Evolutionary conservation across 2,797 vertebrate genomes (phyloP).

Genomic region (Bovichtus variegatus): DNA sequence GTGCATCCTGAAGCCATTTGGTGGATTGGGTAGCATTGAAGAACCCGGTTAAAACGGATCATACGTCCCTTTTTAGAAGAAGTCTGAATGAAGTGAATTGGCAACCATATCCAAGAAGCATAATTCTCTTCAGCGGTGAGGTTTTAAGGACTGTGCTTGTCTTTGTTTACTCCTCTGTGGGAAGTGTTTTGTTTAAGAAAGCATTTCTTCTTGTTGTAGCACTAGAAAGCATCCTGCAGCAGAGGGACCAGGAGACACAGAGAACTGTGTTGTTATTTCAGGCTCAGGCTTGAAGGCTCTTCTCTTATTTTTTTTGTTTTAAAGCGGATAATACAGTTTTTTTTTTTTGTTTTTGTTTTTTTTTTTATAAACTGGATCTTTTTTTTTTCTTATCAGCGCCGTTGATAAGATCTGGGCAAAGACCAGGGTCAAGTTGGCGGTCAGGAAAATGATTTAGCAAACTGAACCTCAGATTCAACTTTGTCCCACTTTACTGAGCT

Average conservation of each 20-base stretch:
- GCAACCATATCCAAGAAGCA: constrained; percentile 22
- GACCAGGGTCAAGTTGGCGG: too few species aligned
- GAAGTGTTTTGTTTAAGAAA: constrained; percentile 67
- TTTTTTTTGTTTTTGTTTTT: background rate
- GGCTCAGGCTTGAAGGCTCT: constrained; percentile 33
- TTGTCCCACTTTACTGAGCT: too few species aligned
- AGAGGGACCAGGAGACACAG: constrained; percentile 37
- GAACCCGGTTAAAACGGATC: background rate
- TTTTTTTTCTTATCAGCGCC: background rate
- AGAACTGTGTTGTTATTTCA: constrained; percentile 57
- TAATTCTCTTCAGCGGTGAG: constrained; percentile 28
- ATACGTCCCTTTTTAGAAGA: background rate
- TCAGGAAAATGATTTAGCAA: background rate
- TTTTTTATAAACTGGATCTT: background rate
- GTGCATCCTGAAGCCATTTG: constrained; percentile 2
- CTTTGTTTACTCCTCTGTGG: constrained; percentile 69
- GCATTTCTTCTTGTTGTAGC: constrained; percentile 53
- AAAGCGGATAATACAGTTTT: background rate
- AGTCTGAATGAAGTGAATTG: constrained; percentile 26
- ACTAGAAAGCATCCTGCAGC: constrained; percentile 57
- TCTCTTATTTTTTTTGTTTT: background rate
- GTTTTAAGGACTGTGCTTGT: constrained; percentile 47
- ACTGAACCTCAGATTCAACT: background rate
- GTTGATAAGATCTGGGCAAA: background rate
- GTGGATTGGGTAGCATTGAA: background rate